These are phyloP conservation scores for Diorhabda elongata DNA, from an alignment of 1,140 invertebrate species.

Conservation along the genomic window DNA sequence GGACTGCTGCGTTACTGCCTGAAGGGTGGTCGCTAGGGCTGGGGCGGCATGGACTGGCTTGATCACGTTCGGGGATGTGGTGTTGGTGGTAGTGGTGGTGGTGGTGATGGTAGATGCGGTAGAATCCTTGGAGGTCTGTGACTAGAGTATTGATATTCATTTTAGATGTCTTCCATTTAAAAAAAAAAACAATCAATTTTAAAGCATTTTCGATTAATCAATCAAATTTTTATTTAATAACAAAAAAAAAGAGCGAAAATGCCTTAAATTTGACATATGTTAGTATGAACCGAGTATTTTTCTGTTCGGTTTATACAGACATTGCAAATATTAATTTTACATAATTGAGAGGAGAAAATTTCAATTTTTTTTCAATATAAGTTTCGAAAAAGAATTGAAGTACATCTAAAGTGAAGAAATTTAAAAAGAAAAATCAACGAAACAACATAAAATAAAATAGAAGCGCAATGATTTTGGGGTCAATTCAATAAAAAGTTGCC, in stretches of 20 bases:
- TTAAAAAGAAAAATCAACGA: background rate
- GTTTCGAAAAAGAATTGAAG: no score
- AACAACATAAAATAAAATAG: no score
- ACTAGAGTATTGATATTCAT: slow-evolving; percentile 31
- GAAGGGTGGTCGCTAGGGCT: slow-evolving; percentile 30
- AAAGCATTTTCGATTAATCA: background rate
- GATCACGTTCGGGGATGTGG: slow-evolving; percentile 23
- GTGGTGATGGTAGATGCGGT: slow-evolving; percentile 11
- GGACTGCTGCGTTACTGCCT: slow-evolving; percentile 22
- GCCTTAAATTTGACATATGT: no score
- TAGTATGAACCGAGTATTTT: no score
- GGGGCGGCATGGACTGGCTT: slow-evolving; percentile 31
- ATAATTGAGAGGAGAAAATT: no score
- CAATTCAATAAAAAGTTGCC: no score
- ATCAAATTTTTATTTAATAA: background rate
- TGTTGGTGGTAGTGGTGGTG: background rate
- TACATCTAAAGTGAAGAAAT: background rate
- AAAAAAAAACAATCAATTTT: background rate
- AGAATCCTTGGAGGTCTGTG: slow-evolving; percentile 58
- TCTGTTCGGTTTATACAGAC: no score
- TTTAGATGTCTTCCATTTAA: slow-evolving; percentile 8
- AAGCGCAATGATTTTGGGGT: no score
- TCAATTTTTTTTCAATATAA: no score
- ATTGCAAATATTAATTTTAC: no score
- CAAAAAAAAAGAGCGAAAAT: background rate